phyloP scores from a whole-genome alignment of 2,888 invertebrate genomes.

The Plagiodera versicolora region DNA sequence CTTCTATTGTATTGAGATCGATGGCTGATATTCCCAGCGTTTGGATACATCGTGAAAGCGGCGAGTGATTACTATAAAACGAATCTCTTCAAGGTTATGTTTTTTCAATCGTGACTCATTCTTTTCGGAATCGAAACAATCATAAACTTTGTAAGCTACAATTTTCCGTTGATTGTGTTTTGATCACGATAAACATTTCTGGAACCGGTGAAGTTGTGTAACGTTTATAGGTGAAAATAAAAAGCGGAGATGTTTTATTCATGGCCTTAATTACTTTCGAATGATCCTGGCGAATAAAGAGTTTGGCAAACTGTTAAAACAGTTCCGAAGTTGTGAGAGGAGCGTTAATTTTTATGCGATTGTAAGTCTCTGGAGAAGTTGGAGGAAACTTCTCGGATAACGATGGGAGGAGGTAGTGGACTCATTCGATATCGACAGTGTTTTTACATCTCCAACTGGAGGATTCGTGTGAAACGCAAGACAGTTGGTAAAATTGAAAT shows the following conservation, averaged over 20 bases:
- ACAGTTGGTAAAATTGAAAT: too few species aligned
- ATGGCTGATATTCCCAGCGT: constrained; percentile 19
- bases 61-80: too few species aligned
- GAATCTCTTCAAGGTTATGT: too few species aligned
- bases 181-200: too few species aligned
- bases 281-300: constrained; percentile 30
- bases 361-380: constrained; percentile 34
- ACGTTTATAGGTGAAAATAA: constrained; percentile 27
- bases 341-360: constrained; percentile 41
- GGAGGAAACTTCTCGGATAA: constrained; percentile 32
- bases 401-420: constrained; percentile 28
- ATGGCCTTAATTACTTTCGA: constrained; percentile 31
- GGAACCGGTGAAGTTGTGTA: neutral
- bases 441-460: too few species aligned
- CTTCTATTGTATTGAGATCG: constrained; percentile 28
- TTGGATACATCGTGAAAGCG: constrained; percentile 9
- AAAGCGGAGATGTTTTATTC: constrained; percentile 31
- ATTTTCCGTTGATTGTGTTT: too few species aligned
- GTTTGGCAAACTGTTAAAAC: constrained; percentile 26
- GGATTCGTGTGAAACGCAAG: too few species aligned
- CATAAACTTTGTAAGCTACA: too few species aligned
- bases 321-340: constrained; percentile 24
- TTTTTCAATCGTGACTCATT: too few species aligned
- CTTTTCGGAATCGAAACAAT: too few species aligned
- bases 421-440: constrained; percentile 26